Evolutionary conservation across 2,888 invertebrate species (phyloP), one percentile per base, ranked within the genome.

Genomic region (Drosophila acutilabella): DNA sequence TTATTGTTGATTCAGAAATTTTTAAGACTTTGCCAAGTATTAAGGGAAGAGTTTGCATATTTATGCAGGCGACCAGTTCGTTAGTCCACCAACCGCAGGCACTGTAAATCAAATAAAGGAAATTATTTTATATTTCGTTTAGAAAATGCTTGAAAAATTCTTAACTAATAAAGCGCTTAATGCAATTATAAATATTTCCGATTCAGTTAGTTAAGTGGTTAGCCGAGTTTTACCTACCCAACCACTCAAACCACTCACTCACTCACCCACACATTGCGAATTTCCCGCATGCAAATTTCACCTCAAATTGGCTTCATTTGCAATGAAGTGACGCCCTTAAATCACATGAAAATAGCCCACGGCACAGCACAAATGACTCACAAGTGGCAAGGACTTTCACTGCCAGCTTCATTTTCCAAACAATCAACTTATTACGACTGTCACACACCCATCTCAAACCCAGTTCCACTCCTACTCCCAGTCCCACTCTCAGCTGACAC

Each of bases 231-330:
- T 44, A 33, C 16, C 18, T n/a, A 44, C 42, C 18, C 50, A 41
- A 5, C 40, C 41, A 18, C 38, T 23, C 16, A n/a, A 51, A 36
- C 10, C 26, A 36, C 23, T 51, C 57, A 60, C 26, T 8, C 26
- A 36, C 23, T 51, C 57, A 60, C 26, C 41, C 58, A 13, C 7
- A 33, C 10, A 41, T 18, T 36, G 36, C 52, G 47, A 54, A 38
- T 66, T 69, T 59, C 33, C 62, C 38, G 38, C 58, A 64, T 61
- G 45, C 66, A 62, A 74, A 73, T 68, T 59, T 52, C 23, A 10
- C 20, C 11, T 33, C 30, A 71, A 85, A 88, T 82, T 85, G 80
- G 76, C 87, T 84, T 78, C 58, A 88, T 83, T 88, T 83, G 74
- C 58, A 36, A 40, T 56, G 5, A 66, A 69, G 54, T 70, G 66